These are phyloP conservation scores for Malaclemys terrapin DNA, from an alignment of 2,113 vertebrate genomes.

Conservation along the genomic window DNA sequence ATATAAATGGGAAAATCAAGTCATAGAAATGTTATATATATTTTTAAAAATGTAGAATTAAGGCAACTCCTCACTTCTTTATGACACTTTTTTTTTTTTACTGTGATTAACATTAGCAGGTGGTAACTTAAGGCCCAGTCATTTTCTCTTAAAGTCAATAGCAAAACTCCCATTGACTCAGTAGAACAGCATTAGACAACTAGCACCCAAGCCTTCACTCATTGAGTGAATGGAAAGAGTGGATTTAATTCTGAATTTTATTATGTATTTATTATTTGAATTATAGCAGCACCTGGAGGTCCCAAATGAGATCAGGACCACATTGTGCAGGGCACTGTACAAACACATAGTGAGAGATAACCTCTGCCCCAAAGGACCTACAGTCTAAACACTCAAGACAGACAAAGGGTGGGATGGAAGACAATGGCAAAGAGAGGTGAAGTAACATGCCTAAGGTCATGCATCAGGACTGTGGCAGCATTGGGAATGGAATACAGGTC, in stretches of 20 bases:
- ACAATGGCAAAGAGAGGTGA: neutral
- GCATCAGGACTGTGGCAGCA: neutral
- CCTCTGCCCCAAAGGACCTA: neutral
- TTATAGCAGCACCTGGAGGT: neutral
- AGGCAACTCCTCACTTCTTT: neutral
- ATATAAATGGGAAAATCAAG: neutral
- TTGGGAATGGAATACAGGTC: neutral
- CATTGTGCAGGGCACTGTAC: neutral
- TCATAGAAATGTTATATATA: neutral
- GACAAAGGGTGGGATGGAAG: neutral
- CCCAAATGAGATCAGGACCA: rapidly evolving
- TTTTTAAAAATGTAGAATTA: neutral
- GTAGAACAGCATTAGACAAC: neutral
- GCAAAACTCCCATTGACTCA: neutral
- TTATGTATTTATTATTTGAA: rapidly evolving
- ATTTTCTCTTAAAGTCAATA: neutral
- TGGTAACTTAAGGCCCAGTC: neutral
- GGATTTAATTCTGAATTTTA: neutral
- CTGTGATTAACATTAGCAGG: neutral
- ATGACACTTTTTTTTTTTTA: neutral
- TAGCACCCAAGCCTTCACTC: neutral
- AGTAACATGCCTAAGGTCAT: neutral
- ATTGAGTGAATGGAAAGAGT: neutral
- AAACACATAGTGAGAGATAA: neutral
- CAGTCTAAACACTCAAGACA: neutral